Evolutionary conservation across 2,797 vertebrate species (phyloP).

Genomic region (Syngnathus rostellatus): DNA sequence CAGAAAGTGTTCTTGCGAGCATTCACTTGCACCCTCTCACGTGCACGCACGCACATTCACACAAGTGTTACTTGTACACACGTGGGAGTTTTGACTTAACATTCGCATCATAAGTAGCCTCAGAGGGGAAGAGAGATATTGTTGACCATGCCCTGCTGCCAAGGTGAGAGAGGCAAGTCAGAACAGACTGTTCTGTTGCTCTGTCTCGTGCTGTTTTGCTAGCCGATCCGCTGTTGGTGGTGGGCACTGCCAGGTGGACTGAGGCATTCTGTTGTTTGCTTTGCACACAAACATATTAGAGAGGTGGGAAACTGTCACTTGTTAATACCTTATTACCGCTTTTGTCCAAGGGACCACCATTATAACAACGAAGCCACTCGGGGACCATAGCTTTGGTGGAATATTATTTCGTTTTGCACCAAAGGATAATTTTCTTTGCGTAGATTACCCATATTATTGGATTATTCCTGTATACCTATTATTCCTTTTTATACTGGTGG

Average conservation of each 20-base stretch:
- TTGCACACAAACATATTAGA: conserved; percentile 19
- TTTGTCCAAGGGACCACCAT: too few species aligned
- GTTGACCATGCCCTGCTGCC: conserved; percentile 43
- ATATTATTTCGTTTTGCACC: too few species aligned
- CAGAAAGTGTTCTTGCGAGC: conserved; percentile 9
- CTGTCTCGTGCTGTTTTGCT: conserved; percentile 19
- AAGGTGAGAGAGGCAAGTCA: conserved; percentile 42
- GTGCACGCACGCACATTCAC: background rate
- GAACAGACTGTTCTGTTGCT: conserved; percentile 55
- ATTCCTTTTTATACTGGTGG: background rate
- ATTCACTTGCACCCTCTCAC: background rate
- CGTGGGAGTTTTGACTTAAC: conserved; percentile 13
- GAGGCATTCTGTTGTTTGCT: conserved; percentile 33
- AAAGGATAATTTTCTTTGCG: too few species aligned
- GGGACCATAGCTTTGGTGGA: too few species aligned
- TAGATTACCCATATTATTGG: too few species aligned
- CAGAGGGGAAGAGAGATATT: conserved; percentile 20
- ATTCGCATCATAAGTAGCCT: conserved; percentile 16
- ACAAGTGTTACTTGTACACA: conserved; percentile 19
- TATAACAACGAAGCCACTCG: too few species aligned
- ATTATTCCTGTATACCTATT: too few species aligned
- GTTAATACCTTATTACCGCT: background rate
- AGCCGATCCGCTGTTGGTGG: conserved; percentile 43
- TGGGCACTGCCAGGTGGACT: conserved; percentile 45
- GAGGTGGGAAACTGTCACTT: conserved; percentile 1